Evolutionary conservation across 2,888 invertebrate genomes (phyloP).

Genomic region (Plebejus argus): DNA sequence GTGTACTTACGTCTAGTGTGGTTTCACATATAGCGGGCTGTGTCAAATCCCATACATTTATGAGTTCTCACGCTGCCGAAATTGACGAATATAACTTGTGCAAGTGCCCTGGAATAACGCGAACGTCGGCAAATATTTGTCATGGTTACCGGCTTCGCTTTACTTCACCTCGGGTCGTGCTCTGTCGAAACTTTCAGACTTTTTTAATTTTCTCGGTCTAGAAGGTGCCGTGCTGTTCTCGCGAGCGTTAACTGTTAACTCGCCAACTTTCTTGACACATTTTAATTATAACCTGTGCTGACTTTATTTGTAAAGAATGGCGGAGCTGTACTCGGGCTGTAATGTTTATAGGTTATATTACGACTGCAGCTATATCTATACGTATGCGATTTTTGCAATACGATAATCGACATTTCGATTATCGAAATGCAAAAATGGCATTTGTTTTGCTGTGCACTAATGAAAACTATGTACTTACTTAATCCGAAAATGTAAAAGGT

Average conservation of each 20-base stretch:
- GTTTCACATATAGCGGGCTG: too few species aligned
- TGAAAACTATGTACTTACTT: too few species aligned
- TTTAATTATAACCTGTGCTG: slow-evolving; percentile 15
- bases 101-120: neutral
- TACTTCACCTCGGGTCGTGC: slow-evolving; percentile 7
- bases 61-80: too few species aligned
- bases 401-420: too few species aligned
- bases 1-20: too few species aligned
- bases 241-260: neutral
- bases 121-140: slow-evolving; percentile 11
- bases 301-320: neutral
- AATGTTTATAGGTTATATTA: neutral
- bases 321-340: neutral
- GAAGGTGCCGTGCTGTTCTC: slow-evolving; percentile 17
- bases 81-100: too few species aligned
- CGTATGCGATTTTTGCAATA: too few species aligned
- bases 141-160: slow-evolving; percentile 6
- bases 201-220: slow-evolving; percentile 22
- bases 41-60: too few species aligned
- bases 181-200: slow-evolving; percentile 12
- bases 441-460: too few species aligned
- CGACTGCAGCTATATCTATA: neutral
- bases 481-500: too few species aligned
- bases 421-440: too few species aligned
- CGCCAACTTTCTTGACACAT: slow-evolving; percentile 11